phyloP scores from a whole-genome alignment of 2,888 invertebrate species.

The Metopia argyrocephala region DNA sequence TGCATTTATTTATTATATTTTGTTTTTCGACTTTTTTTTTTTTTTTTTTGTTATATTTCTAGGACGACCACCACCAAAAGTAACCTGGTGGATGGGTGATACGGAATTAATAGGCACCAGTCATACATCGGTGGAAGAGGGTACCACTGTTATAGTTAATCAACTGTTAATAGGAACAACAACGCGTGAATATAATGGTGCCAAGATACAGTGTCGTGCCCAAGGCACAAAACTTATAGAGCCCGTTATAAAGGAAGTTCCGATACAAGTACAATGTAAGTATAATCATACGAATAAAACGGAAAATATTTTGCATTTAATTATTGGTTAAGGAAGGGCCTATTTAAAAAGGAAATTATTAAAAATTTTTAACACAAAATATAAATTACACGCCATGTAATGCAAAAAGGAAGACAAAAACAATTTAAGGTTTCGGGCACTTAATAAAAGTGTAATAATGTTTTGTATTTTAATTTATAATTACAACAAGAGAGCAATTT shows the following conservation, averaged over 20 bases:
- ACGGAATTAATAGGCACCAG: slow-evolving; percentile 86
- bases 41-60: neutral
- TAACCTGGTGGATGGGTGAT: slow-evolving; percentile 90
- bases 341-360: neutral
- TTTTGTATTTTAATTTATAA: too few species aligned
- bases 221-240: slow-evolving; percentile 86
- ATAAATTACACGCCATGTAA: too few species aligned
- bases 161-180: slow-evolving; percentile 87
- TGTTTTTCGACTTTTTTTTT: neutral
- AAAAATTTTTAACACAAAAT: too few species aligned
- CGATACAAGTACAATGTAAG: slow-evolving; percentile 86
- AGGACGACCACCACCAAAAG: slow-evolving; percentile 90
- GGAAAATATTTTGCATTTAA: too few species aligned
- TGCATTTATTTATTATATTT: neutral
- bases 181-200: slow-evolving; percentile 85
- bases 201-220: slow-evolving; percentile 87
- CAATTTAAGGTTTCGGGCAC: too few species aligned
- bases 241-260: slow-evolving; percentile 85
- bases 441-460: too few species aligned
- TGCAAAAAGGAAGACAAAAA: too few species aligned
- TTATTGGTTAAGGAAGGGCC: too few species aligned
- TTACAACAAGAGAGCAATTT: too few species aligned
- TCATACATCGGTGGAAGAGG: slow-evolving; percentile 82
- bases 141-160: slow-evolving; percentile 83
- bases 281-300: slow-evolving; percentile 63